Percentiles rank a stretch among this genome's conserved stretches.
These are phyloP conservation scores for Hycleus phaleratus DNA, from an alignment of 1,140 invertebrate species.

Conservation along the genomic window DNA sequence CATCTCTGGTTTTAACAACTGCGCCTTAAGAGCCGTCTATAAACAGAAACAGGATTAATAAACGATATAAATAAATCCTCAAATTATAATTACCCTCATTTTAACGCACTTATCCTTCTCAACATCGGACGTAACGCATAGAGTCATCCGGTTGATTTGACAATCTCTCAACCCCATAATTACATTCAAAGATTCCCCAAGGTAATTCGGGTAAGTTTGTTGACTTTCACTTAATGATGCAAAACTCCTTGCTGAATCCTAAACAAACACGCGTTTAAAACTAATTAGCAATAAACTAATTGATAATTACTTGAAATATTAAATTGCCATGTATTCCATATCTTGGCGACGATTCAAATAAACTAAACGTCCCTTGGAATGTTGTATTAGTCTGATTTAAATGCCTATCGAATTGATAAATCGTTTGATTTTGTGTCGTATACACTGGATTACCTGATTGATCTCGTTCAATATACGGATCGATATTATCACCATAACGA, in stretches of 20 bases:
- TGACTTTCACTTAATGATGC: slow-evolving; percentile 49
- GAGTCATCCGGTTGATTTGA: slow-evolving; percentile 66
- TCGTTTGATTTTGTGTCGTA: neutral
- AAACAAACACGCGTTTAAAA: slow-evolving; percentile 20
- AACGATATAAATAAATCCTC: neutral
- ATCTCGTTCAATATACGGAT: slow-evolving; percentile 28
- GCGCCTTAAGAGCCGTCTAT: slow-evolving; percentile 77
- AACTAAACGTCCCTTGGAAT: slow-evolving; percentile 52
- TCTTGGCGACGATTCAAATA: slow-evolving; percentile 62
- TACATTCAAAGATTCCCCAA: slow-evolving; percentile 54
- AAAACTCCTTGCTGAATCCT: slow-evolving; percentile 65
- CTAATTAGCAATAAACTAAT: slow-evolving; percentile 6
- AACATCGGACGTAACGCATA: slow-evolving; percentile 85
- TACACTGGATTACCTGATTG: too few relatives aligned
- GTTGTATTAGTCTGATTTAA: slow-evolving; percentile 4
- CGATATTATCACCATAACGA: slow-evolving; percentile 36
- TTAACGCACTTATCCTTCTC: slow-evolving; percentile 89
- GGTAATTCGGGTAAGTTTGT: slow-evolving; percentile 56
- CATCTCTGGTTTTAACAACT: slow-evolving; percentile 81
- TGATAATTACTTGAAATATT: slow-evolving; percentile 54
- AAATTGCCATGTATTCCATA: slow-evolving; percentile 61
- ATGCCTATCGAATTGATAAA: neutral
- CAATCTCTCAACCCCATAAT: slow-evolving; percentile 71
- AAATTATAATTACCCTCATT: slow-evolving; percentile 66
- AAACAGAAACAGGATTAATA: slow-evolving; percentile 20